These are phyloP conservation scores for Tetragnatha versicolor DNA, from an alignment of 1,140 invertebrate species.

Conservation along the genomic window DNA sequence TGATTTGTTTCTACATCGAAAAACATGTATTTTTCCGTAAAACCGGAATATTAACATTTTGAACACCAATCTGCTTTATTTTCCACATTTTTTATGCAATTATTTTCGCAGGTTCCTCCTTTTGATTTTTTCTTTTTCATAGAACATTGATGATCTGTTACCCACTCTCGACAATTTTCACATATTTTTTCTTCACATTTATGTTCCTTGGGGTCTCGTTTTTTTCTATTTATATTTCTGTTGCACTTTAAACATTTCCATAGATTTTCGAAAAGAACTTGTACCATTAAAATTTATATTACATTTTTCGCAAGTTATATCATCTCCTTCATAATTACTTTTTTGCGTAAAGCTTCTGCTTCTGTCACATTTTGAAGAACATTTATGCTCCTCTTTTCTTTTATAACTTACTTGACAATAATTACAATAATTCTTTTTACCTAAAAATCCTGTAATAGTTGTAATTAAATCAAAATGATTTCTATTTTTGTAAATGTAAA, in stretches of 20 bases:
- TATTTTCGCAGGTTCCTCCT: not conserved
- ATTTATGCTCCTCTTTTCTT: not conserved
- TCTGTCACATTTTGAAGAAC: slow-evolving; percentile 2
- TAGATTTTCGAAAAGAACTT: not conserved
- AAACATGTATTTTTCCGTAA: slow-evolving; percentile 2
- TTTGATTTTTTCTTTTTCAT: not conserved
- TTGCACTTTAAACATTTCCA: slow-evolving; percentile 11
- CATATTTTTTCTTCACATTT: not conserved
- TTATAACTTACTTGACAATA: not conserved
- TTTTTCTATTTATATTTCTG: not conserved
- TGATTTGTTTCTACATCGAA: not conserved
- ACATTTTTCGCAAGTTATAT: not conserved
- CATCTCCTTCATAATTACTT: not conserved
- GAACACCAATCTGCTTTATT: not conserved
- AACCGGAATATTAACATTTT: not conserved
- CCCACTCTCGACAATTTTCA: not conserved
- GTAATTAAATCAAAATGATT: slow-evolving; percentile 15
- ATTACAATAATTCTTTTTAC: slow-evolving; percentile 1
- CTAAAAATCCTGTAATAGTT: not conserved
- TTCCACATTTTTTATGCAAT: not conserved
- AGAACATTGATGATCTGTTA: slow-evolving; percentile 7
- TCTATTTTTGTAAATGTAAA: not conserved
- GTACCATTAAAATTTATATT: not conserved
- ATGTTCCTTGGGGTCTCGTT: not conserved
- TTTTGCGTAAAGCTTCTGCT: not conserved